phyloP scores from a whole-genome alignment of 2,888 invertebrate genomes.

The Drosophila neonasuta region DNA sequence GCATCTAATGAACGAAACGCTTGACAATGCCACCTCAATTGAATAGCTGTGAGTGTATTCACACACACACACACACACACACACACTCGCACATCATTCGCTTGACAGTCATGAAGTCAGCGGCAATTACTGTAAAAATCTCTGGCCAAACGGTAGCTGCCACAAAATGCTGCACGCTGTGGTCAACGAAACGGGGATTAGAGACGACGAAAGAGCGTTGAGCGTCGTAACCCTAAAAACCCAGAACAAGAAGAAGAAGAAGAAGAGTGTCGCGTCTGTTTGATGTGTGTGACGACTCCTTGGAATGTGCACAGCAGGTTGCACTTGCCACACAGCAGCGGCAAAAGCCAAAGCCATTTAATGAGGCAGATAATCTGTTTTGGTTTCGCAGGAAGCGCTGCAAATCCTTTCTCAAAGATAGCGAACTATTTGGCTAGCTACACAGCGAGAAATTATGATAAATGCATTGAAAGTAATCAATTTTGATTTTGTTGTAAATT shows the following conservation, averaged over 20 bases:
- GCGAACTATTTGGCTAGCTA: constrained; percentile 18
- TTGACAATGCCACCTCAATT: constrained; percentile 25
- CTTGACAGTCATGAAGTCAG: constrained; percentile 70
- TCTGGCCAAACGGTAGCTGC: constrained; percentile 26
- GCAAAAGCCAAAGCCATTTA: constrained; percentile 66
- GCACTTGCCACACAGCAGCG: constrained; percentile 34
- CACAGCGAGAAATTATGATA: background rate
- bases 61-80: background rate
- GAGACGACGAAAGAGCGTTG: constrained; percentile 4
- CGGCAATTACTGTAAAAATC: constrained; percentile 72
- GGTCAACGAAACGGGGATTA: constrained; percentile 61
- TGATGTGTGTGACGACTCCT: constrained; percentile 54
- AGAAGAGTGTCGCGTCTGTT: constrained; percentile 19
- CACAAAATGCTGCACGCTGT: constrained; percentile 43
- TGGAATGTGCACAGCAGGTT: constrained; percentile 58
- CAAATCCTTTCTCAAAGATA: constrained; percentile 40
- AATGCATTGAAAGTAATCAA: background rate
- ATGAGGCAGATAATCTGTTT: constrained; percentile 62
- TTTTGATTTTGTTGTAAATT: too few relatives aligned
- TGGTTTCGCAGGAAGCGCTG: constrained; percentile 54
- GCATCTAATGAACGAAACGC: constrained; percentile 46
- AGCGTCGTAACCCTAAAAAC: too few relatives aligned
- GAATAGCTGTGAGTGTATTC: constrained; percentile 11
- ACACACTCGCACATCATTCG: constrained; percentile 6
- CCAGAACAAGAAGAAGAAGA: too few relatives aligned